Base-by-base conservation (phyloP, 1,140 invertebrate genomes). In the Sweltsa coloradensis region DNA sequence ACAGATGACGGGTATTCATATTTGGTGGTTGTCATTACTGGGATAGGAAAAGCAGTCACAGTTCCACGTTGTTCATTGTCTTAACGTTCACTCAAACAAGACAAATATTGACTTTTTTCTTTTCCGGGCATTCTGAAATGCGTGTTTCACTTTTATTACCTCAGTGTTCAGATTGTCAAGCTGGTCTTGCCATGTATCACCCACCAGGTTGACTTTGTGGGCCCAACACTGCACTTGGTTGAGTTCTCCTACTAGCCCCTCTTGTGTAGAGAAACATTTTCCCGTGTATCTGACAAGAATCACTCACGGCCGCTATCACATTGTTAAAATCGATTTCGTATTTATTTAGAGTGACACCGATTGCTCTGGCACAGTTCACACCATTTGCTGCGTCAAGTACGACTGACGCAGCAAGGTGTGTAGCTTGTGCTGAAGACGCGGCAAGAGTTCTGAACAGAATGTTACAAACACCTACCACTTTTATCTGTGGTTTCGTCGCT, bases 131-230 rank as follows among this genome's bases (percentile, higher is more conserved):
- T 37, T 37, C 36, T 19, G 11, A 22, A 37, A 37, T 37, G 5
- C 36, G 23, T n/a, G 18, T 11, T 37, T 37, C 5, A 37, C 36
- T 19, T 37, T 37, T 5, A 37, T 11, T 9, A 37, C 5, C 4
- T 19, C 4, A 37, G 7, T 37, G 36, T 37, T 37, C 36, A 37
- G n/a, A 16, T 37, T 22, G 7, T 37, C 23, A 37, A 5, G n/a
- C 23, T 16, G 7, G 23, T 37, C 16, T 22, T 37, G 36, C 36
- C 36, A 37, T 37, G 36, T 37, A n/a, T 37, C 23, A 22, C 36
- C 36, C 23, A 37, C 36, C 18, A 37, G 36, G 23, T 37, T 37
- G 5, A 37, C 23, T 37, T 37, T 37, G n/a, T 37, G 36, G 18
- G 36, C 36, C 36, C 36, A 37, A n/a, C 36, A 37, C n/a, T 37